Evolutionary conservation across 2,113 vertebrate genomes (phyloP).

Genomic region (Etheostoma cragini): DNA sequence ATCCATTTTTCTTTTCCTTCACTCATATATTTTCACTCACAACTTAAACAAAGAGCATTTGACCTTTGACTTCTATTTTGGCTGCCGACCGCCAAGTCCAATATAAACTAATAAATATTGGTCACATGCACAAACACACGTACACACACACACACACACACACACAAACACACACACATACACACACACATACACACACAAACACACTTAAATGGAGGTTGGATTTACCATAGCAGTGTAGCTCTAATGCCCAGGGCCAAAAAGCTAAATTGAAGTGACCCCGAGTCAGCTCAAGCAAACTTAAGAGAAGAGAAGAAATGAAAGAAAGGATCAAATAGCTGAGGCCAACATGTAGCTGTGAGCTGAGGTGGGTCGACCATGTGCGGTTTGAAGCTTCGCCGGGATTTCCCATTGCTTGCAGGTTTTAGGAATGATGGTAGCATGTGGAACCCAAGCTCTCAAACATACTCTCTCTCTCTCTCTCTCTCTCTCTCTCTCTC

Average conservation of each 20-base stretch:
- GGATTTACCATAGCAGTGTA: constrained; percentile 60
- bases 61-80: constrained; percentile 63
- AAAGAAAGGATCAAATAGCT: constrained; percentile 45
- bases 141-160: background rate
- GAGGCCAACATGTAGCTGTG: constrained; percentile 35
- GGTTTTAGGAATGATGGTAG: background rate
- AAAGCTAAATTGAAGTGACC: constrained; percentile 76
- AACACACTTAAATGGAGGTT: background rate
- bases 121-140: constrained; percentile 14
- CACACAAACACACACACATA: constrained; percentile 16
- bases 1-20: background rate
- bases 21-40: constrained; percentile 44
- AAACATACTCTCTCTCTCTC: background rate
- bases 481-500: background rate
- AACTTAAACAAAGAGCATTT: constrained; percentile 61
- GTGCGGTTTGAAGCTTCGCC: background rate
- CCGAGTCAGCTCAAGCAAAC: constrained; percentile 69
- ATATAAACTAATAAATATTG: constrained; percentile 61
- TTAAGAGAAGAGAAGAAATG: constrained; percentile 50
- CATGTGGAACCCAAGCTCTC: background rate
- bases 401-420: constrained; percentile 1
- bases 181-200: background rate
- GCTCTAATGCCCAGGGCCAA: constrained; percentile 52
- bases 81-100: constrained; percentile 48
- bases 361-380: background rate